These are phyloP conservation scores for Acanthaster planci DNA, from an alignment of 35 echinoderm and acorn worm species.

Conservation along the genomic window DNA sequence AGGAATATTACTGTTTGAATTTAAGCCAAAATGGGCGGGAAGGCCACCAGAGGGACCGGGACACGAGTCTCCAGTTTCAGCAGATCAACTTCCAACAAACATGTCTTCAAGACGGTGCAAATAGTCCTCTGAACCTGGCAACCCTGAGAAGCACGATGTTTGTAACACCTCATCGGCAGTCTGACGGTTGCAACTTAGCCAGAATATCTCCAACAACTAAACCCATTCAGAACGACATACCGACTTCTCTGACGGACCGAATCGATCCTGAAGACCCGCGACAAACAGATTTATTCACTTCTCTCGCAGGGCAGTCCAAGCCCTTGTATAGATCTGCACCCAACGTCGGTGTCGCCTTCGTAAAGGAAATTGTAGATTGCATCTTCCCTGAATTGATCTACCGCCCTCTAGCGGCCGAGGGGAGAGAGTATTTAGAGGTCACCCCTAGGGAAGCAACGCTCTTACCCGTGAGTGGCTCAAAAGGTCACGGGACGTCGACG, in stretches of 20 bases:
- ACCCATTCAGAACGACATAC: background rate
- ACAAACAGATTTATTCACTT: background rate
- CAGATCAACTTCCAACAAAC: background rate
- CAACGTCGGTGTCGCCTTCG: slow-evolving; percentile 27
- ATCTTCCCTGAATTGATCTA: slow-evolving; percentile 26
- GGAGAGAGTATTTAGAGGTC: slow-evolving; percentile 13
- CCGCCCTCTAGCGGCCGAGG: slow-evolving; percentile 26
- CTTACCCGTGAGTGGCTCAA: background rate
- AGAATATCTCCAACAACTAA: background rate
- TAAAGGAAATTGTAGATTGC: slow-evolving; percentile 34
- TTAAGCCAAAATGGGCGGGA: too few relatives aligned
- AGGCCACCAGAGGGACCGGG: background rate
- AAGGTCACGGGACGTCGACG: background rate
- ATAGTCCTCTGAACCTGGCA: background rate
- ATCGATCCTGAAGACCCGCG: background rate
- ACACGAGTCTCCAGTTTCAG: background rate
- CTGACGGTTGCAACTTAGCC: background rate
- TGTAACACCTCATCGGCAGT: background rate
- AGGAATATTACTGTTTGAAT: background rate
- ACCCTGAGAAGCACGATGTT: background rate
- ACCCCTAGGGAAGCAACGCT: slow-evolving; percentile 29
- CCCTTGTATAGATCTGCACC: background rate
- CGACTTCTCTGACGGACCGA: background rate
- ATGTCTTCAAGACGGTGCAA: background rate
- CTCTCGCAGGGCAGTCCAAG: background rate